phyloP scores from a whole-genome alignment of 2,888 invertebrate species.

The Sinopyrophorus schimmeli region DNA sequence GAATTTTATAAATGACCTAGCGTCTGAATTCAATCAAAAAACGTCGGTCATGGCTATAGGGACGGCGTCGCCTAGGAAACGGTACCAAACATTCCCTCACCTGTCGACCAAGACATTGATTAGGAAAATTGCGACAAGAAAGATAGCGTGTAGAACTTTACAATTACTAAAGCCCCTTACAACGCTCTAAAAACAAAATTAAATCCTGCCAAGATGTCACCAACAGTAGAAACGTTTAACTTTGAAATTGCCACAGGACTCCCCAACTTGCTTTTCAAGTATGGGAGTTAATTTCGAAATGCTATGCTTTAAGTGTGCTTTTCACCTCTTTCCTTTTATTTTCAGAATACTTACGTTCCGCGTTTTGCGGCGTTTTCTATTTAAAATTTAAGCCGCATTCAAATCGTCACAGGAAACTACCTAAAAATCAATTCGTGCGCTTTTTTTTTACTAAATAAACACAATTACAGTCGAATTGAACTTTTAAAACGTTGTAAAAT shows the following conservation, averaged over 20 bases:
- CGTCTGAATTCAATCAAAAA: slow-evolving; percentile 21
- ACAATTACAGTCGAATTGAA: no score
- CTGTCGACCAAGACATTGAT: slow-evolving; percentile 35
- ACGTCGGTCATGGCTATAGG: slow-evolving; percentile 23
- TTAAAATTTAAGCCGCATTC: no score
- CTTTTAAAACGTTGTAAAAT: no score
- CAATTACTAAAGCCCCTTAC: neutral
- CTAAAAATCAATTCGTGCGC: no score
- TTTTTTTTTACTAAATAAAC: no score
- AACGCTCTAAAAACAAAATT: slow-evolving; percentile 13
- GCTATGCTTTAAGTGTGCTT: slow-evolving; percentile 8
- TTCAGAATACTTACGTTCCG: no score
- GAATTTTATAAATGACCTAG: slow-evolving; percentile 16
- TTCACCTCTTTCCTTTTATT: slow-evolving; percentile 10
- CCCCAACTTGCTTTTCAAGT: no score
- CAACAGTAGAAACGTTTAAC: slow-evolving; percentile 8
- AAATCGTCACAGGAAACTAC: no score
- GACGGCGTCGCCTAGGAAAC: slow-evolving; percentile 29
- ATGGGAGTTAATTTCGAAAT: slow-evolving; percentile 9
- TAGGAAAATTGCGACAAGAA: slow-evolving; percentile 28
- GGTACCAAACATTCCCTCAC: slow-evolving; percentile 34
- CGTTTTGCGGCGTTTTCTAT: no score
- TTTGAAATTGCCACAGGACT: slow-evolving; percentile 7
- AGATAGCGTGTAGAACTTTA: slow-evolving; percentile 16
- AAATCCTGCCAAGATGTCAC: slow-evolving; percentile 2